phyloP scores from a whole-genome alignment of 2,113 vertebrate species.

The Phalacrocorax carbo region DNA sequence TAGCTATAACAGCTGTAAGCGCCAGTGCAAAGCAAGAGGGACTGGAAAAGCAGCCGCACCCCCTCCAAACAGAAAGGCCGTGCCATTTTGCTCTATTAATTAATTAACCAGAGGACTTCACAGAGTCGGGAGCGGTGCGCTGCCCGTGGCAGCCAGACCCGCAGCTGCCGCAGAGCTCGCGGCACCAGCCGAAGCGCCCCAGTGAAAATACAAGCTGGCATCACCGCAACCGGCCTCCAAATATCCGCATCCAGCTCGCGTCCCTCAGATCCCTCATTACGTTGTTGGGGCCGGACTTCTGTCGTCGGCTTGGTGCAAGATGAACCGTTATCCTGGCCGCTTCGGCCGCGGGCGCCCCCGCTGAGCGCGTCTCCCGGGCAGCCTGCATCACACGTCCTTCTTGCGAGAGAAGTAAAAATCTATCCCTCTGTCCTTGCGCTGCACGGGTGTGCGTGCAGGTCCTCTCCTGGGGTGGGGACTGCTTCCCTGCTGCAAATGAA shows the following conservation, averaged over 20 bases:
- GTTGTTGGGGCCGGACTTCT: neutral
- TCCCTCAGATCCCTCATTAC: fast-evolving
- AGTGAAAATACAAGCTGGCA: neutral
- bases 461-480: constrained; percentile 56
- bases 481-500: constrained; percentile 43
- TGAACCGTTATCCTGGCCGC: neutral
- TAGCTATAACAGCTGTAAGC: neutral
- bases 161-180: neutral
- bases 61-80: neutral
- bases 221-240: neutral
- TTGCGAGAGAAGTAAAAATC: constrained; percentile 84
- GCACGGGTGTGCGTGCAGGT: constrained; percentile 52
- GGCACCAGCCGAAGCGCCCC: neutral
- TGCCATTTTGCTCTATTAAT: neutral
- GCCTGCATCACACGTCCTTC: constrained; percentile 56
- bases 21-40: neutral
- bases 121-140: neutral
- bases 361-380: neutral
- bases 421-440: constrained; percentile 74
- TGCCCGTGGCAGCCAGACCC: no score
- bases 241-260: fast-evolving
- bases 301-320: neutral
- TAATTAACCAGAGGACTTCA: neutral
- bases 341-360: neutral
- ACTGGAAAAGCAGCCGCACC: neutral